Evolutionary conservation across 2,888 invertebrate species (phyloP).

Genomic region (Apotomis turbidana): DNA sequence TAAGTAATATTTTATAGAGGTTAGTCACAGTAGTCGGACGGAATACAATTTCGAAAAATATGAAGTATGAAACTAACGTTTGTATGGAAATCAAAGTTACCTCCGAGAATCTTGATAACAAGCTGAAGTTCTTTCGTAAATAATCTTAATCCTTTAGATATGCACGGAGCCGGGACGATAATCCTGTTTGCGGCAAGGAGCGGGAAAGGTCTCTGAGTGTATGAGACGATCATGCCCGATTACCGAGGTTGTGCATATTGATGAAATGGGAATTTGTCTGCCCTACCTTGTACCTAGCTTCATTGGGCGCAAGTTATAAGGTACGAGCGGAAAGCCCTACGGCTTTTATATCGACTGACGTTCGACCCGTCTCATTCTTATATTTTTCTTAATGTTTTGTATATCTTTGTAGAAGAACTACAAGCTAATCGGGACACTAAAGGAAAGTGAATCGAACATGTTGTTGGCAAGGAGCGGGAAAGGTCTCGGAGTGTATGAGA

Average conservation of each 20-base stretch:
- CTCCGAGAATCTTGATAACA: not conserved
- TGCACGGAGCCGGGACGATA: slow-evolving; percentile 21
- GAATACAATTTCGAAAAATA: too few relatives aligned
- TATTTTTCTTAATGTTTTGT: too few relatives aligned
- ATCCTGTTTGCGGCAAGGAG: slow-evolving; percentile 35
- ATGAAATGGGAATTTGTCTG: slow-evolving; percentile 40
- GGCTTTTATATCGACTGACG: too few relatives aligned
- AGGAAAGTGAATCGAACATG: too few relatives aligned
- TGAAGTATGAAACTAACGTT: too few relatives aligned
- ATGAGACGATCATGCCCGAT: slow-evolving; percentile 42
- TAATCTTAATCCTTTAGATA: slow-evolving; percentile 34
- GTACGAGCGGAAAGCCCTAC: not conserved
- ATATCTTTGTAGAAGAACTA: too few relatives aligned
- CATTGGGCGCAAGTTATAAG: not conserved
- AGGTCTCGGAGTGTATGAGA: slow-evolving; percentile 40
- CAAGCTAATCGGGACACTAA: too few relatives aligned
- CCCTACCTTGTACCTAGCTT: slow-evolving; percentile 13
- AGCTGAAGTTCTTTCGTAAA: slow-evolving; percentile 3
- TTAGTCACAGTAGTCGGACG: too few relatives aligned
- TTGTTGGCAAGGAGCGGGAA: slow-evolving; percentile 38
- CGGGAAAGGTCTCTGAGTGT: slow-evolving; percentile 41
- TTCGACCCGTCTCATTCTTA: too few relatives aligned
- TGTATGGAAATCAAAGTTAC: not conserved
- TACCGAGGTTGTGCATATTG: slow-evolving; percentile 43
- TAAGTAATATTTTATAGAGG: too few relatives aligned